phyloP scores from a whole-genome alignment of 1,140 invertebrate species.

The Penaeus chinensis region DNA sequence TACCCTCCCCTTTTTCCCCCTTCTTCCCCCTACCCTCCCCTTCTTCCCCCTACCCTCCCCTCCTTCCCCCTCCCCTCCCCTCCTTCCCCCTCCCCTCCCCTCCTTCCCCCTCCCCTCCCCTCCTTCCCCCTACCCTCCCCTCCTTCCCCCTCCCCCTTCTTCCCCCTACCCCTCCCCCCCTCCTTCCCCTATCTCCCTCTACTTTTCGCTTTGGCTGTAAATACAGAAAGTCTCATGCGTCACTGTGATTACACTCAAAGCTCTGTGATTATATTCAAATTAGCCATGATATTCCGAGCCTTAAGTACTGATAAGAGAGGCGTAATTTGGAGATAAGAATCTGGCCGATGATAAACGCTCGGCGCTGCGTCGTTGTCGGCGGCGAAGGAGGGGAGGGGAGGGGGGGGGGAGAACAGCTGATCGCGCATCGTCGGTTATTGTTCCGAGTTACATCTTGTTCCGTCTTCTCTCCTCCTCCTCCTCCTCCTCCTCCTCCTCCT shows the following conservation, averaged over 20 bases:
- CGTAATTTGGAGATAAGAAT: conserved; percentile 13
- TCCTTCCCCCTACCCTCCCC: not conserved
- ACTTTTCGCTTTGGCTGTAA: not conserved
- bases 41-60: not conserved
- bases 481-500: too few relatives aligned
- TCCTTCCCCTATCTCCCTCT: not conserved
- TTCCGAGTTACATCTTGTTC: too few relatives aligned
- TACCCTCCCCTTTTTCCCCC: not conserved
- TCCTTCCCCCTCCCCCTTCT: not conserved
- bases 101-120: not conserved
- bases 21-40: too few relatives aligned
- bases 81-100: not conserved
- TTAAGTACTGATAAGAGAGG: not conserved
- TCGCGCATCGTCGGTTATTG: too few relatives aligned
- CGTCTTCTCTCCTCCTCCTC: too few relatives aligned
- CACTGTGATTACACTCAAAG: not conserved
- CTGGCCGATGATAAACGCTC: not conserved
- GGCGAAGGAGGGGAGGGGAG: too few relatives aligned
- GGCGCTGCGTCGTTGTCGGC: too few relatives aligned
- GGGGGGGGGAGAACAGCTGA: too few relatives aligned
- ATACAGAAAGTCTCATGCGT: not conserved
- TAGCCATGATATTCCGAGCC: conserved; percentile 17
- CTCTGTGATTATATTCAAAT: conserved; percentile 19
- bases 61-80: not conserved
- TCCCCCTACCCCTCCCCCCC: not conserved